Conservation (phyloP, 2,888 invertebrate species). For the Prionchulus punctatus region DNA sequence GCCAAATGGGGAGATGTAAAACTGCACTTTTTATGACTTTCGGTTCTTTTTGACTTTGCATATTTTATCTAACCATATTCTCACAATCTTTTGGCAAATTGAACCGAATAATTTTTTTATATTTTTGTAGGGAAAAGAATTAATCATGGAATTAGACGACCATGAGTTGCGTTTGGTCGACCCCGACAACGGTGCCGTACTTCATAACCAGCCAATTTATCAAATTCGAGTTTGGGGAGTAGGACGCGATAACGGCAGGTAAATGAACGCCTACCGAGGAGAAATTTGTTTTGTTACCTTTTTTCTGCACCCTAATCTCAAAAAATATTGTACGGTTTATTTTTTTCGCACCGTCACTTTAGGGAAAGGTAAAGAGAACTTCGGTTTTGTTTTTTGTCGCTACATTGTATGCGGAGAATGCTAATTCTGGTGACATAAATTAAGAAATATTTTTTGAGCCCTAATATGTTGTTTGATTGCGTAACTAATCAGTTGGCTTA, state of each 20-base stretch:
- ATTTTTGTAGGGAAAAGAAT: conserved; percentile 63
- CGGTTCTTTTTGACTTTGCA: not conserved
- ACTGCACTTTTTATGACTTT: not conserved
- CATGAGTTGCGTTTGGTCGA: conserved; percentile 77
- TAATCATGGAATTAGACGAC: conserved; percentile 86
- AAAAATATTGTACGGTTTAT: no score
- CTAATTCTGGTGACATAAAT: no score
- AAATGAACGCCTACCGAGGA: not conserved
- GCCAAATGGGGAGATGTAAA: conserved; percentile 86
- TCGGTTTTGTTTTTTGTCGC: not conserved
- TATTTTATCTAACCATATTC: not conserved
- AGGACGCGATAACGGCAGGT: conserved; percentile 87
- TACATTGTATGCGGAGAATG: no score
- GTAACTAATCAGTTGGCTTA: no score
- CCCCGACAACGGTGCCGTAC: conserved; percentile 46
- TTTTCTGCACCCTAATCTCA: not conserved
- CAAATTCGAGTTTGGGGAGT: conserved; percentile 95
- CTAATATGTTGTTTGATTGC: no score
- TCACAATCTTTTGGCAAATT: no score
- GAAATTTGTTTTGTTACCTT: not conserved
- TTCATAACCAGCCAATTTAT: conserved; percentile 87
- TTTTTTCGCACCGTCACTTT: no score
- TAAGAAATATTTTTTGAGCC: no score
- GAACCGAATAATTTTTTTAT: not conserved
- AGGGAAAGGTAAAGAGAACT: not conserved